Base-by-base conservation (phyloP, 2,888 invertebrate species). In the Smittia aterrima region DNA sequence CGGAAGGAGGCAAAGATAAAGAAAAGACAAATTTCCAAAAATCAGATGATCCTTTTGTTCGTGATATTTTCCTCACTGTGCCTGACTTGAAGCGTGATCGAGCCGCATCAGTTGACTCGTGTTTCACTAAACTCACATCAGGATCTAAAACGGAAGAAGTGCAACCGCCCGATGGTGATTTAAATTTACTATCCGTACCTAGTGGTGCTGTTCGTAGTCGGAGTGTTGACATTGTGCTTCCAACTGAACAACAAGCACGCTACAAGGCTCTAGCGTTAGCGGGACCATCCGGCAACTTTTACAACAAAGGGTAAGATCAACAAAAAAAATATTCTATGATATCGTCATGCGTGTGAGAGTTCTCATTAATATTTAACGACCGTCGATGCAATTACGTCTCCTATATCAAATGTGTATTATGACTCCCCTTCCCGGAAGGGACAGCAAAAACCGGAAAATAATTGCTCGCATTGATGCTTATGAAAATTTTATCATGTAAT, bases 41-140 rank as follows among this genome's bases (percentile, higher is more conserved):
- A 13, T 41, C 38, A 53, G 68, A 27, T 22, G 77, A 78, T 22
- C 66, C 66, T 75, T 81, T 87, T 66, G 90, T 92, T 6, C 86
- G 89, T 76, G 91, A 92, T 78, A 90, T 92, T 76, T 92, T 90
- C 80, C 83, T 92, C 62, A 88, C 92, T 75, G 94, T 94, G 76
- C 94, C 94, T 53, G 92, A 93, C 79, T 82, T 93, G 77, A 91
- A 90, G 80, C 87, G 93, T 25, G 93, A 93, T 80, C 88, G 94
- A 18, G 94, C 94, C 18, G 93, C 93, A 38, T 93, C 93, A 0
- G 93, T 95, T 1, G 94, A 94, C 81, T 93, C 93, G 18, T 92
- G 92, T 80, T 94, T 93, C 82, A 89, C 92, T 75, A 91, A 91
- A 83, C 87, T 91, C 71, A 87, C 89, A 24, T 90, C 91, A 66